Base-by-base conservation (phyloP, 2,797 vertebrate species). In the Mastacembelus armatus region DNA sequence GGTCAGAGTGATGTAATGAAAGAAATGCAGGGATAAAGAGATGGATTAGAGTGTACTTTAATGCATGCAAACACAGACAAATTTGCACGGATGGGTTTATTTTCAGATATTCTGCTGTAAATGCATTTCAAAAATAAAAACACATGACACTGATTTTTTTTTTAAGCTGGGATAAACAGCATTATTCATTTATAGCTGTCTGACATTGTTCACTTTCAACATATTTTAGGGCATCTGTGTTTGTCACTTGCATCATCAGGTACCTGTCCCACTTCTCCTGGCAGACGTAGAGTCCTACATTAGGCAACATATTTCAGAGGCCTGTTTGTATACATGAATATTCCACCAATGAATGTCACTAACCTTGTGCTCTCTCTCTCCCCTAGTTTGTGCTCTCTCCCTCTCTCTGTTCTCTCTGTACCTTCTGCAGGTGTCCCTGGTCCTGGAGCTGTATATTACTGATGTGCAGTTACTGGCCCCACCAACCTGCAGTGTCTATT, bases 1-100 rank as follows among this genome's bases (percentile, higher is more conserved):
- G 82, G 85, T 89, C 74, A 56, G 38, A 47, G 72, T 92, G 89
- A 92, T 85, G 89, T 89, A 92, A 93, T 76, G 59, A 85, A 77
- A 68, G 69, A 63, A 68, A 81, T 48, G 71, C 36, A 59, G 77
- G 85, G 89, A 90, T 87, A 67, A 88, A 88, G 81, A 79, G 66
- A 66, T 10, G 86, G 93, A 93, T 93, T 92, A 93, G 78, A 77
- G 73, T 71, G 64, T 61, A 21, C 27, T 66, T 58, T 38, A 43
- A 32, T 33, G 16, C 40, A 22, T 40, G 42, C 12, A 35, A 24
- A 47, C 27, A 29, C 7, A 21, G 15, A 15, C 22, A 36, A 43
- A 68, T 33, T 26, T 33, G 14, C 24, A 29, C 10, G 11, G 3
- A 30, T 48, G 32, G 24, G 33, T 57, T 36, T 63, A 12, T 19